A percentile compares a stretch with the other conserved stretches of the same genome.
Evolutionary conservation across 2,888 invertebrate species (phyloP).

Genomic region (Theristus sp.): DNA sequence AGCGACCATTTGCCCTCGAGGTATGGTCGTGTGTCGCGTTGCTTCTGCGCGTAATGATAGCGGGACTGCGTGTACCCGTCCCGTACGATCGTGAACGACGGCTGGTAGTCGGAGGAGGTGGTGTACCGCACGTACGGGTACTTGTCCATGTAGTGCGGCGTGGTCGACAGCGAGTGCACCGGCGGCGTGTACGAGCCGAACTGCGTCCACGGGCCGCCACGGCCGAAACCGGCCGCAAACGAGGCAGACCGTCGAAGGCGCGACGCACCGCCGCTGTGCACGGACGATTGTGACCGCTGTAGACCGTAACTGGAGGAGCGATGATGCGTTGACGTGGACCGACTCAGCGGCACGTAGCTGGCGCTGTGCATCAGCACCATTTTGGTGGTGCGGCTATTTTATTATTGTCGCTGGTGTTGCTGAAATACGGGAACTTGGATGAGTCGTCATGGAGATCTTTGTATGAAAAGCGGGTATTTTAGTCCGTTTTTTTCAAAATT

Average conservation of each 20-base stretch:
- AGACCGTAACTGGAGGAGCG: no score
- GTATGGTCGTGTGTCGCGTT: not conserved
- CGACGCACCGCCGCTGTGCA: no score
- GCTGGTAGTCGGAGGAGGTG: not conserved
- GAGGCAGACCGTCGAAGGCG: not conserved
- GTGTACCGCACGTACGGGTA: not conserved
- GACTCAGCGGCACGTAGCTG: no score
- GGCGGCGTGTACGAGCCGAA: not conserved
- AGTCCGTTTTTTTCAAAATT: no score
- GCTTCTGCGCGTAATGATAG: not conserved
- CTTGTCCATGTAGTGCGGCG: not conserved
- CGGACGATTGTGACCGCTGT: no score
- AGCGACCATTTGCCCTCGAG: not conserved
- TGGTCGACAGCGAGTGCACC: not conserved
- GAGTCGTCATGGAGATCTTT: no score
- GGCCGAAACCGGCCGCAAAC: not conserved
- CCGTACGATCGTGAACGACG: not conserved
- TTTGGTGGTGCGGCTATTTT: no score
- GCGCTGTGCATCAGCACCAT: no score
- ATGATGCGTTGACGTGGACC: no score
- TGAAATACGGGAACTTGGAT: no score
- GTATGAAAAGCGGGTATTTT: no score
- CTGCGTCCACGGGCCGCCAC: not conserved
- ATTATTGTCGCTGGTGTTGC: no score
- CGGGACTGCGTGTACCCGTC: not conserved